phyloP scores from a whole-genome alignment of 2,797 vertebrate species.

The Cynodonichthys magdalenae region DNA sequence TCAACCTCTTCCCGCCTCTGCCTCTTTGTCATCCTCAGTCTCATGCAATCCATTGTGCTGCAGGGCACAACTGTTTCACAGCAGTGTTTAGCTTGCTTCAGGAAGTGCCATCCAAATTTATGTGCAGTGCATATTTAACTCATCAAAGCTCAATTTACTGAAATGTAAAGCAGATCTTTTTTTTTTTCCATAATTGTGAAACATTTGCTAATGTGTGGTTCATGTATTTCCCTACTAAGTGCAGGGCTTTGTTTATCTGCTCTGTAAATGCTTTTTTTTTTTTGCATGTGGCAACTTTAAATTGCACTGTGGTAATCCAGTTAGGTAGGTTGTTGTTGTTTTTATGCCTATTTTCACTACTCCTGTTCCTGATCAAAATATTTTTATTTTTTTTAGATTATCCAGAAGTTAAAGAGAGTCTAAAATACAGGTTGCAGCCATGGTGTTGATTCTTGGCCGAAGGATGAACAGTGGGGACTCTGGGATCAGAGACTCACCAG shows the following conservation, averaged over 20 bases:
- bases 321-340: slow-evolving; percentile 14
- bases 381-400: slow-evolving; percentile 33
- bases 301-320: not conserved
- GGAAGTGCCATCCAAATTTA: slow-evolving; percentile 22
- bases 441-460: slow-evolving; percentile 98
- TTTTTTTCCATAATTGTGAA: slow-evolving; percentile 6
- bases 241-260: not conserved
- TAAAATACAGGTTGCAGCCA: slow-evolving; percentile 79
- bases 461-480: slow-evolving; percentile 94
- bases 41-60: slow-evolving; percentile 45
- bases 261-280: too few species aligned
- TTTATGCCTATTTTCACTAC: not conserved
- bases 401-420: slow-evolving; percentile 32
- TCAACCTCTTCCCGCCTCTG: slow-evolving; percentile 46
- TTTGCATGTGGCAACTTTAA: too few species aligned
- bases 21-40: slow-evolving; percentile 43
- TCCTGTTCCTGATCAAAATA: not conserved
- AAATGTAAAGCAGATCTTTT: slow-evolving; percentile 14
- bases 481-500: slow-evolving; percentile 91
- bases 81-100: slow-evolving; percentile 10
- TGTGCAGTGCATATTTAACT: slow-evolving; percentile 24
- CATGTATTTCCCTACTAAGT: slow-evolving; percentile 10
- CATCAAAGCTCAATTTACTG: slow-evolving; percentile 11
- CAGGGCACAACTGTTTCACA: slow-evolving; percentile 58
- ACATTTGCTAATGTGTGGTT: slow-evolving; percentile 12